These are phyloP conservation scores for Philopotamus ludificatus DNA, from an alignment of 1,140 invertebrate species.

Conservation along the genomic window DNA sequence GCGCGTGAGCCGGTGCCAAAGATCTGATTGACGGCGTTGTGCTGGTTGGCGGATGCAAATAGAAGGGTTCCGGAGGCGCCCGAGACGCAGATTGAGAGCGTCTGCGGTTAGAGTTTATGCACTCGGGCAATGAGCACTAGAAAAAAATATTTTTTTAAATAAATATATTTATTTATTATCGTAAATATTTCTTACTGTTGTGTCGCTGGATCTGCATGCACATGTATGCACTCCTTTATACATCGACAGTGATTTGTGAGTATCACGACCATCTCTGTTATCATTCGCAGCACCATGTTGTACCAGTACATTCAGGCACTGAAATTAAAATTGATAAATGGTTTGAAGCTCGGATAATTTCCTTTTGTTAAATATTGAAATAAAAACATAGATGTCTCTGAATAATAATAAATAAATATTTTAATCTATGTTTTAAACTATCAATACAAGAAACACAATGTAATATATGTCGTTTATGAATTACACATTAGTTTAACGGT, in stretches of 20 bases:
- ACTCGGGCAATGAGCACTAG: conserved; percentile 57
- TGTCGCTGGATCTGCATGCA: conserved; percentile 51
- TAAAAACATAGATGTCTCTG: not conserved
- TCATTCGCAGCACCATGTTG: conserved; percentile 63
- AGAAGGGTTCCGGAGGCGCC: conserved; percentile 64
- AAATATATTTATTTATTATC: not conserved
- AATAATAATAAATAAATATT: not conserved
- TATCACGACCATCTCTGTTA: conserved; percentile 20
- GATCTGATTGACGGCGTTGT: conserved; percentile 43
- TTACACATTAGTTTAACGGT: no score
- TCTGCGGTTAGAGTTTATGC: conserved; percentile 53
- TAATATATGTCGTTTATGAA: no score
- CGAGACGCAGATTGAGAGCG: conserved; percentile 44
- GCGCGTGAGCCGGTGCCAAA: conserved; percentile 52
- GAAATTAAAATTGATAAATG: conserved; percentile 39
- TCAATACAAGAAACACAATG: no score
- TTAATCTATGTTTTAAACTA: no score
- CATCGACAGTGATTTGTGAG: conserved; percentile 47
- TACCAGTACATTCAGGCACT: conserved; percentile 75
- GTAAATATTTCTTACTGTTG: conserved; percentile 45
- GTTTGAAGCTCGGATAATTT: no score
- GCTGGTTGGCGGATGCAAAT: conserved; percentile 65
- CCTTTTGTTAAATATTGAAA: no score
- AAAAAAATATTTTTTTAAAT: conserved; percentile 28
- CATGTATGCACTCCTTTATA: conserved; percentile 53